phyloP scores from a whole-genome alignment of 1,140 invertebrate genomes.

The Drosophila kohkoa region DNA sequence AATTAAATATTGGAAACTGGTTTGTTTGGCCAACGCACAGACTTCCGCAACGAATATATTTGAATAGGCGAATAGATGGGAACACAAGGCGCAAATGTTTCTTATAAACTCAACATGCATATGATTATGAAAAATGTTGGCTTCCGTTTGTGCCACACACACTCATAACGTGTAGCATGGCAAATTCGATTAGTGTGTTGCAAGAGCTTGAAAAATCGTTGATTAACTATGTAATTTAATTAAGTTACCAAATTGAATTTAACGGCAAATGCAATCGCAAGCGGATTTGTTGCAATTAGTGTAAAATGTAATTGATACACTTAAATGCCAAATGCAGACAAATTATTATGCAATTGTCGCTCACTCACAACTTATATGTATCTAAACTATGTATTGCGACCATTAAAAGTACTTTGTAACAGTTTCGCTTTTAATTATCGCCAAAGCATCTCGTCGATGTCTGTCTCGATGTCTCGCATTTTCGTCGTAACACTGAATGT shows the following conservation, averaged over 20 bases:
- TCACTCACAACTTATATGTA: background rate
- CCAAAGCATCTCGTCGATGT: constrained; percentile 18
- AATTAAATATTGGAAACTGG: constrained; percentile 77
- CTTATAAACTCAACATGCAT: constrained; percentile 12
- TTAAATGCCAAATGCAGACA: constrained; percentile 33
- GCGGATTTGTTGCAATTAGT: constrained; percentile 75
- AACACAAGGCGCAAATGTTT: background rate
- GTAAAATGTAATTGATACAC: constrained; percentile 62
- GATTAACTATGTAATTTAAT: constrained; percentile 42
- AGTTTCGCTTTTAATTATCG: constrained; percentile 53
- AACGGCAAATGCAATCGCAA: constrained; percentile 31
- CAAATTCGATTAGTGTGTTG: constrained; percentile 34
- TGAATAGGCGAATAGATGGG: background rate
- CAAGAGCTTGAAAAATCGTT: constrained; percentile 18
- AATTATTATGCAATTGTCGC: constrained; percentile 72
- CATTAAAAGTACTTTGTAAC: constrained; percentile 37
- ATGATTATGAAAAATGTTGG: constrained; percentile 30
- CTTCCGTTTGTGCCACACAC: constrained; percentile 51
- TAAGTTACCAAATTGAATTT: constrained; percentile 58
- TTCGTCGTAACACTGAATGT: constrained; percentile 21
- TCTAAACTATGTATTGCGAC: background rate
- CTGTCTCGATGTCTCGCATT: constrained; percentile 17
- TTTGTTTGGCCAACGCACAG: constrained; percentile 38
- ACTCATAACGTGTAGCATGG: constrained; percentile 1
- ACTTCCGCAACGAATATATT: constrained; percentile 54